A percentile compares a stretch with the other conserved stretches of the same genome.
Evolutionary conservation across 2,797 vertebrate genomes (phyloP).

Genomic region (Coregonus sp.): DNA sequence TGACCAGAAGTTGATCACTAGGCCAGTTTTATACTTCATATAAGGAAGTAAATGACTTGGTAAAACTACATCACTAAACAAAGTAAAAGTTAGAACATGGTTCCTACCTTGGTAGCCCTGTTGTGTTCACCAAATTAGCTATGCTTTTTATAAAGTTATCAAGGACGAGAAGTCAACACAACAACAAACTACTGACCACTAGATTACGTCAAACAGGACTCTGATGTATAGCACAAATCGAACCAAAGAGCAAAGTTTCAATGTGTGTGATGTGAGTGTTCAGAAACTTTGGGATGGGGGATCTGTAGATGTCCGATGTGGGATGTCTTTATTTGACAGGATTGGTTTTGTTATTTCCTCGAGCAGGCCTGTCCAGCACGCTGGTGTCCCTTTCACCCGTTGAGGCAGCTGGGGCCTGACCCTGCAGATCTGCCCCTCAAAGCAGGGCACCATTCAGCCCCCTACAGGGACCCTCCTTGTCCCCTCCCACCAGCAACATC

Average conservation of each 20-base stretch:
- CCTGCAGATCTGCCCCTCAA: constrained; percentile 87
- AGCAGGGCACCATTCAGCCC: constrained; percentile 90
- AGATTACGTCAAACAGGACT: constrained; percentile 56
- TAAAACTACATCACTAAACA: constrained; percentile 29
- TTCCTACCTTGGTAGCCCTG: constrained; percentile 80
- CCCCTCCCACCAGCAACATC: constrained; percentile 95
- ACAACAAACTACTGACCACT: constrained; percentile 41
- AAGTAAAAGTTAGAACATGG: constrained; percentile 54
- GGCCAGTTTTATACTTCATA: neutral
- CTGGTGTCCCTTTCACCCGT: constrained; percentile 92
- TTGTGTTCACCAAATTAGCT: constrained; percentile 60
- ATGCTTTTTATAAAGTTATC: constrained; percentile 44
- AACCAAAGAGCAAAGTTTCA: constrained; percentile 64
- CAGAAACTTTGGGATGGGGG: constrained; percentile 72
- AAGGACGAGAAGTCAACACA: constrained; percentile 36
- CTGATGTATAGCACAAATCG: constrained; percentile 71
- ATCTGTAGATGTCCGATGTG: constrained; percentile 73
- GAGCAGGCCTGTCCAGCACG: constrained; percentile 89
- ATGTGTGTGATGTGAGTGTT: constrained; percentile 71
- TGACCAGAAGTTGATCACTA: constrained; percentile 12
- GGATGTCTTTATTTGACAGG: constrained; percentile 82
- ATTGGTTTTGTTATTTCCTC: constrained; percentile 85
- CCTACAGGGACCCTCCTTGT: constrained; percentile 82
- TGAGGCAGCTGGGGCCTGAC: constrained; percentile 97
- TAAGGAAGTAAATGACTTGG: neutral